phyloP scores from a whole-genome alignment of 2,797 vertebrate genomes.

The Enteromius argenteus region DNA sequence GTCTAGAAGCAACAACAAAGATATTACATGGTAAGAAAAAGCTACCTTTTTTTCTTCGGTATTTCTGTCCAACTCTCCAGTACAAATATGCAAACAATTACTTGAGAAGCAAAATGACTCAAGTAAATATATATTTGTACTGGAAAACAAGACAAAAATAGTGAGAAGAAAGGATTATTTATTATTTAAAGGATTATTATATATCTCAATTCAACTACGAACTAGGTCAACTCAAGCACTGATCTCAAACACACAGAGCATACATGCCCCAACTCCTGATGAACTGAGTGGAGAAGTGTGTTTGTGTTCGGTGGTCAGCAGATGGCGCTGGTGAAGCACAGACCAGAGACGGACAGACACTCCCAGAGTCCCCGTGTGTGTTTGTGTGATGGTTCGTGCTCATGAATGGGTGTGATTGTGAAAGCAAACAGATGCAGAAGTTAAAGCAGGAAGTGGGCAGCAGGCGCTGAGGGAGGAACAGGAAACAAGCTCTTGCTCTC shows the following conservation, averaged over 20 bases:
- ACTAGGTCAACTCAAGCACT: background rate
- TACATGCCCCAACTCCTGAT: background rate
- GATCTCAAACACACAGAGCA: background rate
- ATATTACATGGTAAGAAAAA: background rate
- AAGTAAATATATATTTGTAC: background rate
- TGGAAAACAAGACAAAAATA: background rate
- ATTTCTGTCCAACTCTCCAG: background rate
- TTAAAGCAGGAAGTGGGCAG: slow-evolving; percentile 65
- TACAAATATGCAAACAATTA: background rate
- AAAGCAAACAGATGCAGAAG: slow-evolving; percentile 50
- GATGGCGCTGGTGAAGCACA: background rate
- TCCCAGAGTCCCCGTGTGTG: slow-evolving; percentile 12
- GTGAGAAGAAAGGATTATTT: background rate
- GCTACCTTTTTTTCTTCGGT: background rate
- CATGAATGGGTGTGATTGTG: slow-evolving; percentile 28
- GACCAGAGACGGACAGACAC: background rate
- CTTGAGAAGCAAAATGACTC: background rate
- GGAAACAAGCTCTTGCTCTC: slow-evolving; percentile 59
- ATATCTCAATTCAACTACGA: too few relatives aligned
- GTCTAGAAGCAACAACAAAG: background rate
- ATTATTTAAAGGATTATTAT: too few relatives aligned
- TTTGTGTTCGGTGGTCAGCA: background rate
- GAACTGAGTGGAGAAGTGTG: background rate
- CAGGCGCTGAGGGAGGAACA: slow-evolving; percentile 43
- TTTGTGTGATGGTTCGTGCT: slow-evolving; percentile 30